These are phyloP conservation scores for Ectemnius lituratus DNA, from an alignment of 2,888 invertebrate genomes.

Conservation along the genomic window DNA sequence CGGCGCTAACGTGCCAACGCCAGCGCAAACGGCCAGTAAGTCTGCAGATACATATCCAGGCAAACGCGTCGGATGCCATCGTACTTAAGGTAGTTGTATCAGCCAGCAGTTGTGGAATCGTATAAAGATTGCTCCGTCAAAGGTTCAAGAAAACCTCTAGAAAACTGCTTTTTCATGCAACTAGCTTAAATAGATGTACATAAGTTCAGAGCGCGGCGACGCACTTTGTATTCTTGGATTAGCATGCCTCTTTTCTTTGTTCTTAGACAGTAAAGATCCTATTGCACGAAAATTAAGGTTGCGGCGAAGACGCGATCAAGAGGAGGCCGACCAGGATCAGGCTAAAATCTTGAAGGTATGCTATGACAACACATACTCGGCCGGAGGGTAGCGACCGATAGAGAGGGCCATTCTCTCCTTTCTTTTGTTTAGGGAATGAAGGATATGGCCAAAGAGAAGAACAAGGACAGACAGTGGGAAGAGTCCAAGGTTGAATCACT, in stretches of 20 bases:
- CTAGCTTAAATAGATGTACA: too few species aligned
- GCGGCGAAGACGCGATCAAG: slow-evolving; percentile 88
- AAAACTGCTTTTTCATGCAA: too few species aligned
- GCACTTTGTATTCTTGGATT: not conserved
- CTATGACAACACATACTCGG: not conserved
- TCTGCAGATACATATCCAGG: slow-evolving; percentile 41
- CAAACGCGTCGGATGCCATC: too few species aligned
- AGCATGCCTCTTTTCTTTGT: not conserved
- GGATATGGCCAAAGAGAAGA: slow-evolving; percentile 90
- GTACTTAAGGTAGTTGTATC: too few species aligned
- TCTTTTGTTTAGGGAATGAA: slow-evolving; percentile 84
- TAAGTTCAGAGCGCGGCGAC: too few species aligned
- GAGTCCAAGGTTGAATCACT: slow-evolving; percentile 85
- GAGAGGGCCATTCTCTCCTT: slow-evolving; percentile 77
- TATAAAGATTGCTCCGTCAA: too few species aligned
- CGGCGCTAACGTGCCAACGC: slow-evolving; percentile 90
- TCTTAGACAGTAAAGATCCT: slow-evolving; percentile 88
- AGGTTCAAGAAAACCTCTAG: too few species aligned
- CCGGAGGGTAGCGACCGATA: not conserved
- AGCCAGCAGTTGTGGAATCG: too few species aligned
- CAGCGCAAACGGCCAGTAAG: slow-evolving; percentile 85
- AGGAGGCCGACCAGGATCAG: slow-evolving; percentile 90
- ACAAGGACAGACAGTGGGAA: slow-evolving; percentile 85
- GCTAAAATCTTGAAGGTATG: slow-evolving; percentile 90
- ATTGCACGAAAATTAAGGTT: slow-evolving; percentile 95